phyloP scores from a whole-genome alignment of 2,888 invertebrate genomes.

The Masnerella sp. region DNA sequence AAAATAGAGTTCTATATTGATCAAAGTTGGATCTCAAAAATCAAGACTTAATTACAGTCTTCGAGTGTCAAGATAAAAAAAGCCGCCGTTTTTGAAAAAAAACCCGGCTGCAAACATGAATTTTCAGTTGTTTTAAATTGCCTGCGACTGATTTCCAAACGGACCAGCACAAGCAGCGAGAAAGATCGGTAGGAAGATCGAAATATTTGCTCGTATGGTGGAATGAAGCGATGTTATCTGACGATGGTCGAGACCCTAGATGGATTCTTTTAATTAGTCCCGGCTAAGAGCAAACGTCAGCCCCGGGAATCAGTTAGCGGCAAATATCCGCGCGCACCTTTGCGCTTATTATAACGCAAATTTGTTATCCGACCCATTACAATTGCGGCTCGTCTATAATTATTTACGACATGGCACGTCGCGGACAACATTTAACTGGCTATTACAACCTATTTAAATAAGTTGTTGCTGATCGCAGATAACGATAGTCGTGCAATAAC shows the following conservation, averaged over 20 bases:
- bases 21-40: no score
- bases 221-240: slow-evolving; percentile 65
- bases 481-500: slow-evolving; percentile 22
- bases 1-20: not conserved
- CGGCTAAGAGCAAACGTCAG: slow-evolving; percentile 67
- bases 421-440: slow-evolving; percentile 37
- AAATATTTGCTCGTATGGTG: slow-evolving; percentile 54
- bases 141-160: slow-evolving; percentile 41
- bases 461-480: slow-evolving; percentile 44
- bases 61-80: slow-evolving; percentile 44
- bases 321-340: slow-evolving; percentile 48
- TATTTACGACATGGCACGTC: slow-evolving; percentile 38
- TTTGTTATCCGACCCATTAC: slow-evolving; percentile 56
- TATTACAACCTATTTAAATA: slow-evolving; percentile 56
- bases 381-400: slow-evolving; percentile 56
- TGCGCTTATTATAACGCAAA: slow-evolving; percentile 54
- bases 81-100: slow-evolving; percentile 32
- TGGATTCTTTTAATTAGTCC: slow-evolving; percentile 75
- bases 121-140: slow-evolving; percentile 55
- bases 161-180: slow-evolving; percentile 26
- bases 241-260: slow-evolving; percentile 59
- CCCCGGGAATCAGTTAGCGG: slow-evolving; percentile 60
- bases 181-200: slow-evolving; percentile 54
- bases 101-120: slow-evolving; percentile 31
- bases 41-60: slow-evolving; percentile 53